Conservation (phyloP, 2,113 vertebrate species). For the Megaceryle maxima region DNA sequence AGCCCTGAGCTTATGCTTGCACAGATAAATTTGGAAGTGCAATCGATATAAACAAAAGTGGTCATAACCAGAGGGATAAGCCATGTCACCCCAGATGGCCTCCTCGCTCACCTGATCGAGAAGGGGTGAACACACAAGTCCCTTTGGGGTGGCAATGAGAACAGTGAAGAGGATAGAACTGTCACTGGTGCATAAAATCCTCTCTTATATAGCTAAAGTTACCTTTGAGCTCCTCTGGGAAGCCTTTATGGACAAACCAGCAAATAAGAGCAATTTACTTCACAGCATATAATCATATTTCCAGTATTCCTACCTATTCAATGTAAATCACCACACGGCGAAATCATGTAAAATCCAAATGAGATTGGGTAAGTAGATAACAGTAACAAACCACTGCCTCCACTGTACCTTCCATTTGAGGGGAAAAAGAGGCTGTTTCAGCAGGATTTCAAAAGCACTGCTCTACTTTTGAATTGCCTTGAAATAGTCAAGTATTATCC, state of each 20-base stretch:
- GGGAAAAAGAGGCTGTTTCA: neutral
- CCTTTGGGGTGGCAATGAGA: neutral
- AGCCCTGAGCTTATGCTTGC: neutral
- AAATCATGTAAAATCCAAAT: neutral
- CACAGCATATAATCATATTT: neutral
- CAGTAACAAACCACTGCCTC: neutral
- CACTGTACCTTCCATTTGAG: neutral
- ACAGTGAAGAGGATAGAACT: neutral
- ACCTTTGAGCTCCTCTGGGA: neutral
- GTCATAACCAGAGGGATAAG: neutral
- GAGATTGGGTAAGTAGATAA: neutral
- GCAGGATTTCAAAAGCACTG: neutral
- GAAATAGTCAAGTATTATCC: neutral
- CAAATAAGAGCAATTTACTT: conserved; percentile 40
- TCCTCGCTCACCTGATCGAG: neutral
- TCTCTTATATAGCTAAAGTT: neutral
- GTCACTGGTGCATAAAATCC: neutral
- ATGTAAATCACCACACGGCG: neutral
- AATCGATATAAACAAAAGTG: neutral
- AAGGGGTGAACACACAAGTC: neutral
- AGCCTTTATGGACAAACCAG: neutral
- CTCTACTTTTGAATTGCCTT: neutral
- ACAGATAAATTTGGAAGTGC: neutral
- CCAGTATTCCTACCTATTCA: neutral
- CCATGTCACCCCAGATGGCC: neutral